Conservation (phyloP, 2,797 vertebrate species). For the Anguilla marmorata region DNA sequence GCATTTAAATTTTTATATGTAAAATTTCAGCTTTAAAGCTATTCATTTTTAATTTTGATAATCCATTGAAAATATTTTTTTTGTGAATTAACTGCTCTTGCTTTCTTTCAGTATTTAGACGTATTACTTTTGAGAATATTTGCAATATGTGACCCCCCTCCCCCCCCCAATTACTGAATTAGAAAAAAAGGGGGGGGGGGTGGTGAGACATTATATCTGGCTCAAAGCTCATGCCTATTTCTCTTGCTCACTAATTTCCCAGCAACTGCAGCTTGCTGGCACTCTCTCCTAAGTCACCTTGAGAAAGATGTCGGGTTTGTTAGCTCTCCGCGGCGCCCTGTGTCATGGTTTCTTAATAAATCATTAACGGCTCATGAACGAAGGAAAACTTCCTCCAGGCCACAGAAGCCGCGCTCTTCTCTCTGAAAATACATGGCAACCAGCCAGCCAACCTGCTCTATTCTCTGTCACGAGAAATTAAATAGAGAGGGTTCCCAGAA, state of each 20-base stretch:
- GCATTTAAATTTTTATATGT: not conserved
- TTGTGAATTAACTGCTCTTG: not conserved
- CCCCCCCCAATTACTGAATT: not conserved
- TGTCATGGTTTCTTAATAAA: constrained; percentile 59
- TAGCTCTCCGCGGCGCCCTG: constrained; percentile 41
- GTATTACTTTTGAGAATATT: not conserved
- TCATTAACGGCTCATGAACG: constrained; percentile 56
- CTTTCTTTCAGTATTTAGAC: not conserved
- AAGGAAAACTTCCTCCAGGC: constrained; percentile 51
- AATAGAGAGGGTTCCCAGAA: constrained; percentile 31
- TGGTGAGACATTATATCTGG: constrained; percentile 2
- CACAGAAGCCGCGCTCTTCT: constrained; percentile 42
- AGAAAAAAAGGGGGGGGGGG: not conserved
- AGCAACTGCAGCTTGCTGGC: constrained; percentile 31
- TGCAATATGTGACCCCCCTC: not conserved
- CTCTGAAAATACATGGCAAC: constrained; percentile 35
- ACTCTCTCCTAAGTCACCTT: constrained; percentile 47
- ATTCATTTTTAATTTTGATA: no score
- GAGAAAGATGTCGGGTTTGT: constrained; percentile 53
- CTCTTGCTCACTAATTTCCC: constrained; percentile 35
- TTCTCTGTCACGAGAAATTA: constrained; percentile 32
- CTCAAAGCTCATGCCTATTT: constrained; percentile 6
- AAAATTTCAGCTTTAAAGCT: no score
- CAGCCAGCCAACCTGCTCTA: constrained; percentile 31
- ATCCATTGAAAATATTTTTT: not conserved